These are phyloP conservation scores for Phymorhynchus buccinoides DNA, from an alignment of 1,140 invertebrate genomes.

Conservation along the genomic window DNA sequence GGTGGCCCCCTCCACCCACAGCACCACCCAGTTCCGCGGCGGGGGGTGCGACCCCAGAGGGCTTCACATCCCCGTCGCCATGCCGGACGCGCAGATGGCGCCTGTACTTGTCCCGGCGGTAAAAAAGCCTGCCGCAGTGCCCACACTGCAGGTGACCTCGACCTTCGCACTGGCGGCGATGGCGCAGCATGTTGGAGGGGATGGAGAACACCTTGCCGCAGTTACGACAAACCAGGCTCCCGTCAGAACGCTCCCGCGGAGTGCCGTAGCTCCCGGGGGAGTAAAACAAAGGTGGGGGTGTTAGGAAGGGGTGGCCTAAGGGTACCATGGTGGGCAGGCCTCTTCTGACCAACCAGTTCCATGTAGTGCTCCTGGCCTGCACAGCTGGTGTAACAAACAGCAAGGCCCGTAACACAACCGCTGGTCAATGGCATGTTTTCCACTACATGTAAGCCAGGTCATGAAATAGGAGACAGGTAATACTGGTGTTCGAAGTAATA, in stretches of 20 bases:
- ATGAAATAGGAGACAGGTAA: no score
- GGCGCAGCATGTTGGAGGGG: constrained; percentile 41
- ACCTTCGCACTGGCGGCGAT: constrained; percentile 41
- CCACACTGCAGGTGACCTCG: constrained; percentile 34
- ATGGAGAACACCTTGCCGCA: constrained; percentile 39
- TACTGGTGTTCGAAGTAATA: no score
- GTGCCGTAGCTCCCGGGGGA: neutral
- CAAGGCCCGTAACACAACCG: no score
- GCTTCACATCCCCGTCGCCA: neutral
- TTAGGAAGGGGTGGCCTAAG: neutral
- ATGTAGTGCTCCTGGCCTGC: neutral
- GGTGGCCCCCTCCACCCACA: neutral
- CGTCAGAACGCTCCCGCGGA: neutral
- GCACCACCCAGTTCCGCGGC: neutral
- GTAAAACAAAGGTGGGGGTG: neutral
- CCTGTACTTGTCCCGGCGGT: constrained; percentile 27
- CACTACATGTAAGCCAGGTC: no score
- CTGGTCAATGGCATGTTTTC: no score
- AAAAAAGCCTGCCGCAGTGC: constrained; percentile 24
- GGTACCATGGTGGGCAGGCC: neutral
- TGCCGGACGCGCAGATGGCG: neutral
- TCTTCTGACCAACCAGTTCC: neutral
- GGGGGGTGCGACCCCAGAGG: neutral
- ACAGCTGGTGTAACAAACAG: neutral
- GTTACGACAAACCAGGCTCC: constrained; percentile 20